Base-by-base conservation (phyloP, 2,888 invertebrate species). In the Platycheirus rosarum region DNA sequence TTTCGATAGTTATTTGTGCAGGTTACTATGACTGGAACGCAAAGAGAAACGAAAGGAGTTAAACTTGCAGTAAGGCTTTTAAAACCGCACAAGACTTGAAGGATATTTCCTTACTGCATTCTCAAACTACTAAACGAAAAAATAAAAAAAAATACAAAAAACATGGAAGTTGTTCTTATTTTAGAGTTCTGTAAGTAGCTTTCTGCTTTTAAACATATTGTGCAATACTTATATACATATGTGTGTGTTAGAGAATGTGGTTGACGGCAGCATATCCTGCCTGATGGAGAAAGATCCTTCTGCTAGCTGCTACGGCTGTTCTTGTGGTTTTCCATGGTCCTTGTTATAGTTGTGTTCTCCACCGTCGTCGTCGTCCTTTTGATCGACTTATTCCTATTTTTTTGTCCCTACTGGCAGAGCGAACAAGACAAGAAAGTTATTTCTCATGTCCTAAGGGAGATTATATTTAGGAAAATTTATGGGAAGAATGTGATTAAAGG, bases 401-500 rank as follows among this genome's bases (percentile, higher is more conserved):
- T 51, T 18, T 18, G 29, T 20, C n/a, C n/a, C n/a, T n/a, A n/a
- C 46, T 70, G 16, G 40, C 44, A 46, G 23, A 37, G 40, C 13
- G 60, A 60, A 71, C 62, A 77, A 71, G 82, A 82, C 82, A 71
- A 77, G 77, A 82, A 82, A 76, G 76, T 77, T 82, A 82, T 82
- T 77, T 77, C 77, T 68, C 82, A 68, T 82, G 82, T 71, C 82
- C 77, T 71, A 29, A 55, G 71, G 82, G 55, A 77, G 82, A 77
- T 82, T 82, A 77, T 82, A 71, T 82, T 82, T 77, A 63, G 48
- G 76, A 71, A 77, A 71, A 82, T 82, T 71, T 82, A 82, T 82
- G 82, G 62, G 48, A 77, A 77, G 76, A 82, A 82, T 82, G 82
- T 82, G 80, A 82, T 82, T 82, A 71, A 77, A 71, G 77, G 82